These are phyloP conservation scores for Drosophila vallismaia DNA, from an alignment of 2,888 invertebrate genomes.

Conservation along the genomic window DNA sequence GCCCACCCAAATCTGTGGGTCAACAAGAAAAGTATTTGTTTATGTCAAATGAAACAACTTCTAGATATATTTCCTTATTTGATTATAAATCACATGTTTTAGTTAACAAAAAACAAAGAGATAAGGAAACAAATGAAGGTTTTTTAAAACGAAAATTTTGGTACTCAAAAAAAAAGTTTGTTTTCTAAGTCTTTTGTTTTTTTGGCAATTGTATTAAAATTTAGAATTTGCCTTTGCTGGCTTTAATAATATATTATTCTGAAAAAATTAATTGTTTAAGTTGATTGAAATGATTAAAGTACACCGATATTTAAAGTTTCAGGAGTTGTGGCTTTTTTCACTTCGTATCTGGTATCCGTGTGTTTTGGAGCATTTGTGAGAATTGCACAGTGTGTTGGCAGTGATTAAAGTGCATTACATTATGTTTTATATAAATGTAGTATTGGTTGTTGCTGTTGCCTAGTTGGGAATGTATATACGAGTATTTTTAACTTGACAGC, in stretches of 20 bases:
- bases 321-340: background rate
- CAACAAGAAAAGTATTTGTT: slow-evolving; percentile 21
- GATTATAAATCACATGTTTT: slow-evolving; percentile 21
- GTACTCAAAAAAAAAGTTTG: slow-evolving; percentile 48
- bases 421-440: slow-evolving; percentile 50
- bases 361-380: slow-evolving; percentile 57
- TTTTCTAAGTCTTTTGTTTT: slow-evolving; percentile 72
- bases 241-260: background rate
- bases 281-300: background rate
- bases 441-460: slow-evolving; percentile 61
- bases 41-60: slow-evolving; percentile 38
- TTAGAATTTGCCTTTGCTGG: background rate
- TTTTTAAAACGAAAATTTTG: slow-evolving; percentile 25
- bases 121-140: slow-evolving; percentile 32
- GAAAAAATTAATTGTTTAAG: too few relatives aligned
- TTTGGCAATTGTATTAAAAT: background rate
- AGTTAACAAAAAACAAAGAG: slow-evolving; percentile 29
- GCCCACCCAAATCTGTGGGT: slow-evolving; percentile 93
- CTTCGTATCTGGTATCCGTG: slow-evolving; percentile 19
- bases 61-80: slow-evolving; percentile 14
- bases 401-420: slow-evolving; percentile 73
- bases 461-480: slow-evolving; percentile 46
- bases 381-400: slow-evolving; percentile 67
- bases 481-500: slow-evolving; percentile 23
- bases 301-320: background rate